Percentiles rank a stretch among this genome's conserved stretches.
Evolutionary conservation across 2,888 invertebrate genomes (phyloP).

Genomic region (Steinernema hermaphroditum): DNA sequence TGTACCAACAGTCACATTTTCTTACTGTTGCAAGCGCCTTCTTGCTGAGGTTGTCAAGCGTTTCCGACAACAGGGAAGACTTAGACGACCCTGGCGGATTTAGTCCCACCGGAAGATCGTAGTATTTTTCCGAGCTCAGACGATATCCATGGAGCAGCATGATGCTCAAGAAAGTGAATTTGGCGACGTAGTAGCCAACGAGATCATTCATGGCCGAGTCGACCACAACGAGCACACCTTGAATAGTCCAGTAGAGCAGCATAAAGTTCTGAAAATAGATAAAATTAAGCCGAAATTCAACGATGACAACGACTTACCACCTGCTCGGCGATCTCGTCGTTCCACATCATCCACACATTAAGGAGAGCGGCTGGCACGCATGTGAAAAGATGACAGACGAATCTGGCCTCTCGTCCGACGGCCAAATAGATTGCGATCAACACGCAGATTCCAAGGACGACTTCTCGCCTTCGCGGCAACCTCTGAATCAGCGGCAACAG

Average conservation of each 20-base stretch:
- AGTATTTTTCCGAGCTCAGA: no score
- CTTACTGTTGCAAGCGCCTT: no score
- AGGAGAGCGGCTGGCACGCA: background rate
- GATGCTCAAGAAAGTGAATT: background rate
- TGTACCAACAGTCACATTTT: no score
- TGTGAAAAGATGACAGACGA: slow-evolving; percentile 2
- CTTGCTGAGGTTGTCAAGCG: no score
- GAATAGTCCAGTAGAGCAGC: background rate
- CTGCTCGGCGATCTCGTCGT: background rate
- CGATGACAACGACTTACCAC: background rate
- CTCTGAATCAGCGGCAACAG: background rate
- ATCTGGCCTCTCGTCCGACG: background rate
- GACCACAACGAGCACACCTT: background rate
- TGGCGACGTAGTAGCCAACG: background rate
- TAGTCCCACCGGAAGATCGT: no score
- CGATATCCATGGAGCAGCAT: background rate
- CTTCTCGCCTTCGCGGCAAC: background rate
- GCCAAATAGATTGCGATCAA: background rate
- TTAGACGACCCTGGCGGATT: no score
- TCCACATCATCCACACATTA: background rate
- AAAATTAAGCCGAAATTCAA: background rate
- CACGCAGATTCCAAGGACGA: background rate
- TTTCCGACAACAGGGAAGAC: no score
- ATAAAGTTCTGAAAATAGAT: background rate
- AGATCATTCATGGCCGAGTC: background rate